A percentile compares a stretch with the other conserved stretches of the same genome.
phyloP scores from a whole-genome alignment of 2,113 vertebrate genomes.

The Xyrauchen texanus region DNA sequence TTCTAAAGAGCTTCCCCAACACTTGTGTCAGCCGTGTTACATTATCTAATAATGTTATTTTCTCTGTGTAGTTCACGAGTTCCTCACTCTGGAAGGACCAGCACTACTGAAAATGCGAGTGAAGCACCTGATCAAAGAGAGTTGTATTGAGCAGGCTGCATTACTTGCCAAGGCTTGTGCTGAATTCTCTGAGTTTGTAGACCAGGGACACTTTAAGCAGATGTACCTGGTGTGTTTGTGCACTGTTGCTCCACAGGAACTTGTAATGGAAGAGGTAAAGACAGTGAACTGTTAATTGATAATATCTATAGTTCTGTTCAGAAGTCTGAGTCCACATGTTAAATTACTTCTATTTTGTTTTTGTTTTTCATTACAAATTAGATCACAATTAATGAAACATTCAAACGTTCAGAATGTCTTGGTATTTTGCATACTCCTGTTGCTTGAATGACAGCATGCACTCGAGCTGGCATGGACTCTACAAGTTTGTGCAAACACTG shows the following conservation, averaged over 20 bases:
- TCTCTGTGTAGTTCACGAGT: slow-evolving; percentile 79
- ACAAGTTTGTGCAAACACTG: too few species aligned
- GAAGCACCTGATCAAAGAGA: slow-evolving; percentile 92
- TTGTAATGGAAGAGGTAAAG: slow-evolving; percentile 90
- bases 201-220: slow-evolving; percentile 88
- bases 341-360: too few species aligned
- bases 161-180: slow-evolving; percentile 87
- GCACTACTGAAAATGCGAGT: slow-evolving; percentile 91
- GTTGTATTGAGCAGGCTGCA: slow-evolving; percentile 81
- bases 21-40: too few species aligned
- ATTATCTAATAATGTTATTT: neutral
- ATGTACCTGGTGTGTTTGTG: slow-evolving; percentile 93
- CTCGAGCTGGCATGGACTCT: too few species aligned
- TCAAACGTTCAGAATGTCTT: too few species aligned
- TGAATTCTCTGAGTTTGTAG: slow-evolving; percentile 82
- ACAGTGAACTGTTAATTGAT: too few species aligned
- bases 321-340: too few species aligned
- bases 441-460: too few species aligned
- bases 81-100: slow-evolving; percentile 85
- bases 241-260: slow-evolving; percentile 83
- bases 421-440: too few species aligned
- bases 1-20: too few species aligned
- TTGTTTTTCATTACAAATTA: too few species aligned
- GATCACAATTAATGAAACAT: too few species aligned
- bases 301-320: neutral